Evolutionary conservation across 1,140 invertebrate genomes (phyloP), one percentile per base, ranked within the genome.

Genomic region (Heliothis virescens): DNA sequence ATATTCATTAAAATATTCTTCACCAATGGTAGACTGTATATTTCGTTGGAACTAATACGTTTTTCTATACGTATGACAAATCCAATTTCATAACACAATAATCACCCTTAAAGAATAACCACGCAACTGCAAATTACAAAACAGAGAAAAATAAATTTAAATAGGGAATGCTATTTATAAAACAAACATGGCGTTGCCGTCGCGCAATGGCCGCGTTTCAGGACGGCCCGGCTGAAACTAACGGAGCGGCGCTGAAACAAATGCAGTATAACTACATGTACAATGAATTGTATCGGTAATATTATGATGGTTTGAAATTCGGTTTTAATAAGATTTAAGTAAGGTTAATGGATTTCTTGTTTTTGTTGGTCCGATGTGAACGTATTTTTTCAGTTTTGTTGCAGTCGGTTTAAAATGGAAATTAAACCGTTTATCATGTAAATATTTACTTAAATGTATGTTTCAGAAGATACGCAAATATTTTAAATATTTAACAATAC

Each of bases 161-260:
- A 75, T 60, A 21, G 62, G 57, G 9, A 41, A 59, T 26, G 16
- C n/a, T 41, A 26, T 73, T 73, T 18, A 18, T 26, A 41, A 73
- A 47, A 73, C 59, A 59, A 73, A 62, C 1, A 75, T 62, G 72
- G 72, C 57, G 55, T 48, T 18, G 18, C 18, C 65, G 55, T 29
- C 67, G 57, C 72, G 26, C 21, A 65, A 62, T 62, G 67, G 65
- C 67, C 78, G 55, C 50, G 79, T 74, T 73, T 80, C 79, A 74
- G 79, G 69, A 26, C 59, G 71, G 59, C 79, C 48, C 69, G 79
- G 60, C 79, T 63, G 69, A 65, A 74, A 80, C 79, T 80, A 74
- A 80, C 79, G 79, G 59, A 80, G 69, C 79, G 79, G 15, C 69
- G 50, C 55, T 72, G 67, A 72, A 79, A 79, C 67, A 69, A 71